Base-by-base conservation (phyloP, 2,888 invertebrate species). In the Andrena trimmerana region DNA sequence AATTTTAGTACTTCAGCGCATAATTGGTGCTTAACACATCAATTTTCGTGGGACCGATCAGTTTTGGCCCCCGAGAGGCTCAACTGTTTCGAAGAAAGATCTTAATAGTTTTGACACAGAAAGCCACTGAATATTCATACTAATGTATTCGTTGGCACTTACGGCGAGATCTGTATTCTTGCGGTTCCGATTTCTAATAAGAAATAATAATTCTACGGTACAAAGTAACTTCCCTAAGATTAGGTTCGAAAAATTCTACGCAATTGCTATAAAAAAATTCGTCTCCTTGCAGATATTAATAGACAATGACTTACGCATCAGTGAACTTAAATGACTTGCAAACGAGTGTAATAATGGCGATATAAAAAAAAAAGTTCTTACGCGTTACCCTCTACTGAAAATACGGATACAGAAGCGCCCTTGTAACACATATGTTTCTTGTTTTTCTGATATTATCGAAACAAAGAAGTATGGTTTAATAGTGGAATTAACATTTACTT, bases 251-350 rank as follows among this genome's bases (percentile, higher is more conserved):
- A 65, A 54, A 62, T 60, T 27, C 8, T 57, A 79, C 20, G 16
- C 16, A 20, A 5, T 8, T 24, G 57, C 29, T 60, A 52, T 65
- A 69, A 36, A 69, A 29, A 48, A 59, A 50, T 57, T 24, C 2
- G 62, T 65, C 57, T 69, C 20, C 50, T 57, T 57, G 20, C 65
- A 65, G 57, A 63, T 78, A 78, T 78, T 63, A 69, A 79, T 69
- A 69, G 57, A 50, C 29, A 29, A 69, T 50, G 57, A 20, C 36
- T 59, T 20, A 63, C 48, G 31, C 63, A 54, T 57, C 79, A 5
- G 10, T 78, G 33, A 79, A 27, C 60, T 57, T 33, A 54, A 54
- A 48, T 78, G 68, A 33, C 20, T 78, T 63, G 31, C 27, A 69
- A 36, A 78, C 33, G 29, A 57, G 36, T 50, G 54, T 68, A 65